phyloP scores from a whole-genome alignment of 1,140 invertebrate genomes.

The Penaeus vannamei region DNA sequence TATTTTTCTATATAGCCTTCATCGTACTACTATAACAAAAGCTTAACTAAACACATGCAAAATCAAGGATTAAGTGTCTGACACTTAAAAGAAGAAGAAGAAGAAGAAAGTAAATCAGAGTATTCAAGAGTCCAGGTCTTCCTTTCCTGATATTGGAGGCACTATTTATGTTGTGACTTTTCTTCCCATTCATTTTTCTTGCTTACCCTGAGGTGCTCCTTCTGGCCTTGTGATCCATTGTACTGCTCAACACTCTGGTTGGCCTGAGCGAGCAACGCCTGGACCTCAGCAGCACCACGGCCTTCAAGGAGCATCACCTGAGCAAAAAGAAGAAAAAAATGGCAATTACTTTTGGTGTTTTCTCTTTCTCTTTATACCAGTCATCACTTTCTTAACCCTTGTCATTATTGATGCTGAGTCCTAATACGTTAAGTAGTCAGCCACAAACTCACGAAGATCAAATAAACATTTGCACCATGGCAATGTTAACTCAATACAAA shows the following conservation, averaged over 20 bases:
- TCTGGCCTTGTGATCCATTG: conserved; percentile 89
- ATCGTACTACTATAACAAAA: no score
- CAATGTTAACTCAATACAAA: no score
- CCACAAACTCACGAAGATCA: not conserved
- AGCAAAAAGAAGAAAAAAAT: not conserved
- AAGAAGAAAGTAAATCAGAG: no score
- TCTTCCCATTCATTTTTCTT: not conserved
- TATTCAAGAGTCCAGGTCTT: no score
- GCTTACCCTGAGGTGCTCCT: conserved; percentile 91
- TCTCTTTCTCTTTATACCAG: not conserved
- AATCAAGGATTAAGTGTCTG: no score
- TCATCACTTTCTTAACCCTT: not conserved
- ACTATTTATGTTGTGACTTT: no score
- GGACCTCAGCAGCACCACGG: conserved; percentile 78
- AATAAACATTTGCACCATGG: not conserved
- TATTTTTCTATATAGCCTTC: no score
- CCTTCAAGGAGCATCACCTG: conserved; percentile 57
- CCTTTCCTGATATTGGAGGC: no score
- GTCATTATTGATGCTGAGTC: no score
- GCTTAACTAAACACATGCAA: no score
- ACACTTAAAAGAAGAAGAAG: no score
- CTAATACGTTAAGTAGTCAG: no score
- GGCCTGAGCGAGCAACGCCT: conserved; percentile 87
- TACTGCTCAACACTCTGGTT: conserved; percentile 91
- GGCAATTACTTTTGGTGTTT: not conserved